These are phyloP conservation scores for Drosophila conformis DNA, from an alignment of 2,888 invertebrate genomes.

Conservation along the genomic window DNA sequence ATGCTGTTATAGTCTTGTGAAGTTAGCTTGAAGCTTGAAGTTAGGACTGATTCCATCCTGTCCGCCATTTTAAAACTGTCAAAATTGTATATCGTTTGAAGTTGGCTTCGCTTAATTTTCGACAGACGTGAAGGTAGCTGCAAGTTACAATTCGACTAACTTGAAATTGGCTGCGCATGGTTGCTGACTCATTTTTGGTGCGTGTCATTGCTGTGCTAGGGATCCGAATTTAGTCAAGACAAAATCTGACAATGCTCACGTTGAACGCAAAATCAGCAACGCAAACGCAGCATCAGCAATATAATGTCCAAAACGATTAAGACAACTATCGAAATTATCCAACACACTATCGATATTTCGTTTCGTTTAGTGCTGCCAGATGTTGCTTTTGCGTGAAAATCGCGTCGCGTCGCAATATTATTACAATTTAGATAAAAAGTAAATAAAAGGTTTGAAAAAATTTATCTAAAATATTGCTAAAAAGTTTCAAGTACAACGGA, in stretches of 20 bases:
- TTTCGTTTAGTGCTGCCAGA: slow-evolving; percentile 48
- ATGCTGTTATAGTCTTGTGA: too few relatives aligned
- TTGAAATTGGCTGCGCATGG: slow-evolving; percentile 22
- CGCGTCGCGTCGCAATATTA: slow-evolving; percentile 60
- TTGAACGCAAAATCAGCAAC: slow-evolving; percentile 7
- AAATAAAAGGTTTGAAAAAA: slow-evolving; percentile 43
- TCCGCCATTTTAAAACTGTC: slow-evolving; percentile 46
- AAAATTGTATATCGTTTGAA: slow-evolving; percentile 21
- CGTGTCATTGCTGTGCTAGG: slow-evolving; percentile 19
- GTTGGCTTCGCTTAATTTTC: slow-evolving; percentile 14
- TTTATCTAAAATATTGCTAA: slow-evolving; percentile 18
- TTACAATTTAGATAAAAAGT: slow-evolving; percentile 37
- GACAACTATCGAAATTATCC: slow-evolving; percentile 1
- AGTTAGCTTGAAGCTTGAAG: neutral
- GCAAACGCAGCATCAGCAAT: slow-evolving; percentile 4
- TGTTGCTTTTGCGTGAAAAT: slow-evolving; percentile 50
- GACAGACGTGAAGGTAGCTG: slow-evolving; percentile 27
- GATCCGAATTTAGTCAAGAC: slow-evolving; percentile 8
- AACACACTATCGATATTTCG: slow-evolving; percentile 28
- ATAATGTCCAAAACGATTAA: slow-evolving; percentile 7
- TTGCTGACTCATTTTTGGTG: slow-evolving; percentile 18
- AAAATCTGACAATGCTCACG: neutral
- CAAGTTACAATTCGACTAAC: neutral
- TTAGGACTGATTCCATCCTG: neutral
- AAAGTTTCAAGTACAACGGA: slow-evolving; percentile 11